phyloP scores from a whole-genome alignment of 2,888 invertebrate genomes.

The Euphydryas editha region DNA sequence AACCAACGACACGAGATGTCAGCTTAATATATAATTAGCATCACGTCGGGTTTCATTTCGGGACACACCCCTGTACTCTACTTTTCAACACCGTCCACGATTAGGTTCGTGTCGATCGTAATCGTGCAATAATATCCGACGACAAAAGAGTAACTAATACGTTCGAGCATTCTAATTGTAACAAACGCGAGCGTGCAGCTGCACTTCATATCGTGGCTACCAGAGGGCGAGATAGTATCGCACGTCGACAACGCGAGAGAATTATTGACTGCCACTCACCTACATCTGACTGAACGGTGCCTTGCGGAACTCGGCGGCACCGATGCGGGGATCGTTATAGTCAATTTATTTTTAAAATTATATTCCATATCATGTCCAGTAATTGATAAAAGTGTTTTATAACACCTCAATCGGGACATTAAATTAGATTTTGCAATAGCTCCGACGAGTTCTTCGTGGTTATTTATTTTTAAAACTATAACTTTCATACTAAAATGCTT shows the following conservation, averaged over 20 bases:
- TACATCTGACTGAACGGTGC: constrained; percentile 20
- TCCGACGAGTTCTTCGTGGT: not conserved
- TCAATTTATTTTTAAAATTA: constrained; percentile 13
- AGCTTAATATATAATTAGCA: too few species aligned
- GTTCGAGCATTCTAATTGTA: constrained; percentile 14
- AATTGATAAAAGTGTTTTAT: not conserved
- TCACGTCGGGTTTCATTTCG: not conserved
- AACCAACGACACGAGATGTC: too few species aligned
- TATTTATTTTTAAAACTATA: not conserved
- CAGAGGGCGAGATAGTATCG: constrained; percentile 29
- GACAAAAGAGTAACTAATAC: constrained; percentile 2
- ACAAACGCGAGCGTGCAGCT: constrained; percentile 21
- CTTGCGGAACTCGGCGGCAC: constrained; percentile 15
- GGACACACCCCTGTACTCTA: not conserved
- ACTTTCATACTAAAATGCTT: not conserved
- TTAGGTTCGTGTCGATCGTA: not conserved
- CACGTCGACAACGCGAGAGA: constrained; percentile 26
- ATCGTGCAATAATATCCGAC: not conserved
- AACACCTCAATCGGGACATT: not conserved
- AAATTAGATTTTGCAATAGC: not conserved
- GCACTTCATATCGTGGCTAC: constrained; percentile 26
- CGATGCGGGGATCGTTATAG: constrained; percentile 1
- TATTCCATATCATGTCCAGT: not conserved
- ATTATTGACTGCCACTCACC: constrained; percentile 26
- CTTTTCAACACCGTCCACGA: not conserved